Evolutionary conservation across 2,113 vertebrate species (phyloP).

Genomic region (Stigmatopora argus): DNA sequence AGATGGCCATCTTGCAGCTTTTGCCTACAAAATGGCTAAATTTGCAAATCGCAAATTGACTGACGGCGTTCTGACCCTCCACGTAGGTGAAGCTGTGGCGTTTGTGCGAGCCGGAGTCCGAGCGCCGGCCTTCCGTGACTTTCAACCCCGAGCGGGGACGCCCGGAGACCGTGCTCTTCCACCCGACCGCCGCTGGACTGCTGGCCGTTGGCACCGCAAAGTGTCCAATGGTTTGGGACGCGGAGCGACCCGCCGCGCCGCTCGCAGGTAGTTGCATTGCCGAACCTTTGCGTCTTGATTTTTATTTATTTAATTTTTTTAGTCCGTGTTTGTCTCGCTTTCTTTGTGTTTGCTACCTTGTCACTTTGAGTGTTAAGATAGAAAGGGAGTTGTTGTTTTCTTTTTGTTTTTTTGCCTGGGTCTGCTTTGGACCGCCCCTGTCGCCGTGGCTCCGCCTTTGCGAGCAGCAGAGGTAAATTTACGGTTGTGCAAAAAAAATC

Average conservation of each 20-base stretch:
- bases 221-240: constrained; percentile 78
- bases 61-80: too few species aligned
- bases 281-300: not conserved
- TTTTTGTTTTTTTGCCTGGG: constrained; percentile 25
- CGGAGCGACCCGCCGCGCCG: constrained; percentile 55
- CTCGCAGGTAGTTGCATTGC: constrained; percentile 80
- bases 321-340: not conserved
- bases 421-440: constrained; percentile 51
- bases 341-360: constrained; percentile 9
- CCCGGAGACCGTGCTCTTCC: constrained; percentile 78
- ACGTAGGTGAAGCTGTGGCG: constrained; percentile 88
- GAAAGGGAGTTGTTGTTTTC: constrained; percentile 18
- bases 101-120: constrained; percentile 60
- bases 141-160: constrained; percentile 59
- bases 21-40: too few species aligned
- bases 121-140: constrained; percentile 62
- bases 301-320: not conserved
- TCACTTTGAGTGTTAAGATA: constrained; percentile 16
- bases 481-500: constrained; percentile 24
- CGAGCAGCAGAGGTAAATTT: constrained; percentile 69
- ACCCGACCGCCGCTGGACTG: constrained; percentile 77
- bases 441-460: constrained; percentile 62
- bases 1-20: too few species aligned
- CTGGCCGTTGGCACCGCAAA: constrained; percentile 67
- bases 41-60: too few species aligned